These are phyloP conservation scores for Hesperia comma DNA, from an alignment of 2,888 invertebrate species.

Conservation along the genomic window DNA sequence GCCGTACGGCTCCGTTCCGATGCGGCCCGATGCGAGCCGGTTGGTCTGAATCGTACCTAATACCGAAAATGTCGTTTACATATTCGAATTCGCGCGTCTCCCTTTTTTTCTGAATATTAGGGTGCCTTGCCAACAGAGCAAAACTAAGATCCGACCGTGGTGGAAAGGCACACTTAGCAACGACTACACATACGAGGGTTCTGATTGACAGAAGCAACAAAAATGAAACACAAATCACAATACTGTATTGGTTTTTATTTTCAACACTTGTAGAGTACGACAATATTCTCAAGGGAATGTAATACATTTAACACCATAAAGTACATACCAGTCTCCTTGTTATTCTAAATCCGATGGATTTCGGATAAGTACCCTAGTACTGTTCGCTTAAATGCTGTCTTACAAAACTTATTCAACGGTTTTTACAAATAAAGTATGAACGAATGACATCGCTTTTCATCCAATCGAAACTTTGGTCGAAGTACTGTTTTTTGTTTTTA, in stretches of 20 bases:
- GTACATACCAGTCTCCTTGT: constrained; percentile 82
- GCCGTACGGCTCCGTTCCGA: too few species aligned
- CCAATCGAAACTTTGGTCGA: constrained; percentile 45
- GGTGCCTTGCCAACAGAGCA: too few species aligned
- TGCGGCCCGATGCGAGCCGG: too few species aligned
- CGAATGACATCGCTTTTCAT: constrained; percentile 61
- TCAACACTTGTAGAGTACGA: constrained; percentile 61
- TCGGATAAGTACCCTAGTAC: constrained; percentile 71
- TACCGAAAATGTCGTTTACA: too few species aligned
- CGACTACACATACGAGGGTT: too few species aligned
- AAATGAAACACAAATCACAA: constrained; percentile 71
- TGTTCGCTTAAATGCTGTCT: constrained; percentile 80
- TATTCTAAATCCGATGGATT: constrained; percentile 74
- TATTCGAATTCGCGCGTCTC: too few species aligned
- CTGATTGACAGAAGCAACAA: constrained; percentile 41
- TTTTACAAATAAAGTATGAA: constrained; percentile 60
- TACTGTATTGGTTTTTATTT: constrained; percentile 82
- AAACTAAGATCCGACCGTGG: too few species aligned
- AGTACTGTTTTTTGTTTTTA: constrained; percentile 41
- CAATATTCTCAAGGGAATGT: constrained; percentile 74
- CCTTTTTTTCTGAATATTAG: too few species aligned
- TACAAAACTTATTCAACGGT: constrained; percentile 61
- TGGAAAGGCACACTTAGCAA: too few species aligned
- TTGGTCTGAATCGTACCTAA: too few species aligned
- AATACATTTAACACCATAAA: constrained; percentile 70